phyloP scores from a whole-genome alignment of 1,140 invertebrate genomes.

The Amyelois transitella region DNA sequence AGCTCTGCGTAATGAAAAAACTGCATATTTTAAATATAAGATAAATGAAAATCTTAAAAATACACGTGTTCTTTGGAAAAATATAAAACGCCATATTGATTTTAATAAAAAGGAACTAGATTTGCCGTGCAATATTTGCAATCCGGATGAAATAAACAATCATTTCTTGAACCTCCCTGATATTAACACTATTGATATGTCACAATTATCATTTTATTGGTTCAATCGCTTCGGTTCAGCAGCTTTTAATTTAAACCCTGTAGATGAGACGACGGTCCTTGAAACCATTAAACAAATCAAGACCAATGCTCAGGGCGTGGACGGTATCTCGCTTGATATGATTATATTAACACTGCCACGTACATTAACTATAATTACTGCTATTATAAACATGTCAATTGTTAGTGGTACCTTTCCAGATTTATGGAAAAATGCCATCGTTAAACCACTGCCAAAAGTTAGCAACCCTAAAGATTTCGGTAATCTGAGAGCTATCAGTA shows the following conservation, averaged over 20 bases:
- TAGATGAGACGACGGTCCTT: neutral
- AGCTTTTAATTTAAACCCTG: conserved; percentile 1
- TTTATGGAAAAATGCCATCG: conserved; percentile 6
- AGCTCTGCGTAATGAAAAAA: conserved; percentile 10
- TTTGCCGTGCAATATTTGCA: neutral
- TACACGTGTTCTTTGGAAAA: neutral
- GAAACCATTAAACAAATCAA: conserved; percentile 3
- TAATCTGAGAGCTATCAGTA: conserved; percentile 7
- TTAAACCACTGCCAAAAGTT: conserved; percentile 9
- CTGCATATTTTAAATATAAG: conserved; percentile 16
- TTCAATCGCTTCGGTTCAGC: no score
- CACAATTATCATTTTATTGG: no score
- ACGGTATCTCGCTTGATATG: conserved; percentile 8
- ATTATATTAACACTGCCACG: conserved; percentile 3
- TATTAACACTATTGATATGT: neutral
- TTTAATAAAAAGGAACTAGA: conserved; percentile 5
- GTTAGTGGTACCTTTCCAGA: conserved; percentile 1
- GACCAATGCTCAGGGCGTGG: conserved; percentile 5
- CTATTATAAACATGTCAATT: conserved; percentile 8
- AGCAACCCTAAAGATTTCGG: conserved; percentile 1
- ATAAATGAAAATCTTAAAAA: no score
- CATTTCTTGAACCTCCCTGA: conserved; percentile 7
- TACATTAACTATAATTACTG: conserved; percentile 3
- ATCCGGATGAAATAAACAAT: conserved; percentile 6
- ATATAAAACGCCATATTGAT: conserved; percentile 1